Percentiles rank a stretch among this genome's conserved stretches.
phyloP scores from a whole-genome alignment of 2,797 vertebrate genomes.

The Scyliorhinus canicula region DNA sequence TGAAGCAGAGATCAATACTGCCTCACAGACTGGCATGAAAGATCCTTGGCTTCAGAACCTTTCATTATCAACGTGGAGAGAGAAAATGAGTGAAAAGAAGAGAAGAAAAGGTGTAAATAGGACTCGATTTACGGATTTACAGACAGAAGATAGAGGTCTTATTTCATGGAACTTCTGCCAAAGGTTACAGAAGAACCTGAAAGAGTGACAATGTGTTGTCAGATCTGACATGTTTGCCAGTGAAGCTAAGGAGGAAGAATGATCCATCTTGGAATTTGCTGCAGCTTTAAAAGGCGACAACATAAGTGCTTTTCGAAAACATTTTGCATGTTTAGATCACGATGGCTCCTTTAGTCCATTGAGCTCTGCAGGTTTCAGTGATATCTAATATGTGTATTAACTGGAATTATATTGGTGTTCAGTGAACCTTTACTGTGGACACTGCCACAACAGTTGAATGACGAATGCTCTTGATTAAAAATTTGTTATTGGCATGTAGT shows the following conservation, averaged over 20 bases:
- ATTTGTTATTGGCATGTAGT: no score
- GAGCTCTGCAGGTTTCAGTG: neutral
- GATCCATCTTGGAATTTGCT: neutral
- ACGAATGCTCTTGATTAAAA: neutral
- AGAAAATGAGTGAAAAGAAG: neutral
- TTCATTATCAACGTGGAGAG: neutral
- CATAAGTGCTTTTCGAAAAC: neutral
- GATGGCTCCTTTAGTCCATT: neutral
- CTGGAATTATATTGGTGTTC: neutral
- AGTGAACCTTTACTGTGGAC: neutral
- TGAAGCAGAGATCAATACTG: constrained; percentile 1
- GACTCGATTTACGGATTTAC: neutral
- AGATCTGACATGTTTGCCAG: neutral
- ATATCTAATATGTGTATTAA: neutral
- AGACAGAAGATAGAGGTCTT: neutral
- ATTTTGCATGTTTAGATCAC: neutral
- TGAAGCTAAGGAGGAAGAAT: no score
- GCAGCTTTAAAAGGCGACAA: neutral
- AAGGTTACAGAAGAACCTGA: neutral
- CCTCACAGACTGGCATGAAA: neutral
- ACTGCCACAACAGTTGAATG: neutral
- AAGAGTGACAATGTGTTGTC: neutral
- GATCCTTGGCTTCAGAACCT: neutral
- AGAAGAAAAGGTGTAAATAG: neutral
- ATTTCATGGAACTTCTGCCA: neutral